phyloP scores from a whole-genome alignment of 2,113 vertebrate genomes.

The Pycnonotus jocosus region DNA sequence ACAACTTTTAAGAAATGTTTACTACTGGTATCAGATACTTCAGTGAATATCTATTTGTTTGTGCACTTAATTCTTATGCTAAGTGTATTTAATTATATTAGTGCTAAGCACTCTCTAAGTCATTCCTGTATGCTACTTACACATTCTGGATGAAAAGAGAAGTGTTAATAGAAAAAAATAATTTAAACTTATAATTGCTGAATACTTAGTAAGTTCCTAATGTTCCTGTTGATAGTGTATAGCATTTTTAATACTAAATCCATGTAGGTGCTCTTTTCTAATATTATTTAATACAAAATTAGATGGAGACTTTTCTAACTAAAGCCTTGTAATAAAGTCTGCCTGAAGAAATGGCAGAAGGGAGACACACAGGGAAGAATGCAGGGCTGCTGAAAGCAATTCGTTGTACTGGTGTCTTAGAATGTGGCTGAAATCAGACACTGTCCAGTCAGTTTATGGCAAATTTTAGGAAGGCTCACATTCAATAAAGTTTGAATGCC shows the following conservation, averaged over 20 bases:
- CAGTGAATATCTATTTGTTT: constrained; percentile 31
- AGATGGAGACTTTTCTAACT: constrained; percentile 29
- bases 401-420: background rate
- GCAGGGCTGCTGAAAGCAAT: background rate
- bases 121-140: constrained; percentile 51
- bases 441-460: background rate
- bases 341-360: background rate
- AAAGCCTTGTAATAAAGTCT: constrained; percentile 18
- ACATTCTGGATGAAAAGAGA: constrained; percentile 1
- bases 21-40: background rate
- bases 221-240: constrained; percentile 17
- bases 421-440: background rate
- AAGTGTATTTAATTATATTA: constrained; percentile 51
- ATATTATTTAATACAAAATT: constrained; percentile 41
- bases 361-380: background rate
- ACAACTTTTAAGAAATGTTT: background rate
- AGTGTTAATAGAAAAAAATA: constrained; percentile 56
- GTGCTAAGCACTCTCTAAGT: constrained; percentile 58
- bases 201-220: constrained; percentile 51
- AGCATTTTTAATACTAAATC: constrained; percentile 19
- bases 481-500: background rate
- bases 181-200: constrained; percentile 59
- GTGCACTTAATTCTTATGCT: constrained; percentile 25
- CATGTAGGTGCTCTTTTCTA: background rate
- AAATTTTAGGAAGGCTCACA: background rate